Base-by-base conservation (phyloP, 2,888 invertebrate species). In the Brachyopa scutellaris region DNA sequence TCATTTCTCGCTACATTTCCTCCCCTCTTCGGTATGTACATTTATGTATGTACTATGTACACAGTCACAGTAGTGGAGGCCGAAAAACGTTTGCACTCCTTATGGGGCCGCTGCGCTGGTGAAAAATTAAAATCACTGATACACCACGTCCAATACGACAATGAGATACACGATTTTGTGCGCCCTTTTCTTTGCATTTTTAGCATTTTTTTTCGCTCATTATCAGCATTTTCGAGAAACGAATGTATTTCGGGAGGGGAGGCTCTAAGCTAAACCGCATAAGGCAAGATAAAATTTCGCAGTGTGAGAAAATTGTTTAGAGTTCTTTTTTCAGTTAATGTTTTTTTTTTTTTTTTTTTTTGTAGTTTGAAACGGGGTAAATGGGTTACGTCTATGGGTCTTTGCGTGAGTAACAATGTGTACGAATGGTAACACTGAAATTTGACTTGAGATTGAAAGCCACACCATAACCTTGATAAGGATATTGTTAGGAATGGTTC, bases 261-360 rank as follows among this genome's bases (percentile, higher is more conserved):
- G 26, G 1, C 26, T 19, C 49, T 26, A 17, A 45, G 19, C 19
- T 61, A 38, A 69, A 61, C 57, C 70, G 13, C 70, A 59, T 45
- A 33, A 53, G 31, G 7, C 23, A 59, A 31, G 73, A 79, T 79
- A 73, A 55, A 67, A 55, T 69, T 73, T 73, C 73, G 26, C 66
- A 69, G 67, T 79, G 79, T 79, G 79, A 67, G 79, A 79, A 73
- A 79, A 59, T 67, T 49, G 47, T 45, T 79, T 61, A 51, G 62
- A 55, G n/a, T 42, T 33, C 13, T 36, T 29, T 40, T 38, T 19
- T 33, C 29, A 29, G 19, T 19, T 31, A n/a, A n/a, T n/a, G n/a
- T 31, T 21, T 3, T 11, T 33, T 64, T 42, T 66, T 31, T 17
- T 2, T 23, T 67, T 33, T n/a, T n/a, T 64, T 23, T 49, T 38